Evolutionary conservation across 2,797 vertebrate genomes (phyloP).

Genomic region (Ara ararauna): DNA sequence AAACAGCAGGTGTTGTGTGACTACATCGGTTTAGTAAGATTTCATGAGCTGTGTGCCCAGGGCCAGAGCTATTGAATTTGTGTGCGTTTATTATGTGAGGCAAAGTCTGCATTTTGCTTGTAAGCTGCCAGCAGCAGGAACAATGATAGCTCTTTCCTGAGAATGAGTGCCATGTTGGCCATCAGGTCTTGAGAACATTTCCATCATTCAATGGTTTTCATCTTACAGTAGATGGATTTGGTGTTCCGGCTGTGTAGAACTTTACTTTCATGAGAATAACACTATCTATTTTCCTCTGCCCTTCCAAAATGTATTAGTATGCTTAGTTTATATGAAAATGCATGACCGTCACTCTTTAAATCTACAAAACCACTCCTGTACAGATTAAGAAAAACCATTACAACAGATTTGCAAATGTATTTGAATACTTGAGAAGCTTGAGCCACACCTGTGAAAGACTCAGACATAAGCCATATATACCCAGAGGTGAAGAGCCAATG

Average conservation of each 20-base stretch:
- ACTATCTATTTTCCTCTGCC: background rate
- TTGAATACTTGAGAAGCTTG: background rate
- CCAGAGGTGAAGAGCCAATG: fast-evolving
- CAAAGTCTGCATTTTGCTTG: background rate
- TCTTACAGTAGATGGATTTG: background rate
- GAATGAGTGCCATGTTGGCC: fast-evolving
- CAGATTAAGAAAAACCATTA: background rate
- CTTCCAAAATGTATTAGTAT: background rate
- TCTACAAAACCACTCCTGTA: background rate
- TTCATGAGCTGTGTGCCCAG: too few species aligned
- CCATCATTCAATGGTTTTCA: background rate
- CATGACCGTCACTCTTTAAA: fast-evolving
- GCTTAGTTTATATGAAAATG: background rate
- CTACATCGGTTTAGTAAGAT: fast-evolving
- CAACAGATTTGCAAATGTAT: background rate
- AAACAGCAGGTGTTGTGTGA: fast-evolving
- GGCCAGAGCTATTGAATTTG: background rate
- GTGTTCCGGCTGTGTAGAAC: background rate
- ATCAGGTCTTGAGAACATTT: background rate
- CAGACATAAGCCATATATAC: background rate
- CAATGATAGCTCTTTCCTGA: background rate
- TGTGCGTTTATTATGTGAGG: background rate
- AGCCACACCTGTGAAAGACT: background rate
- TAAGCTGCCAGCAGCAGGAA: background rate
- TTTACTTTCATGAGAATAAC: background rate